Percentiles rank a stretch among this genome's conserved stretches.
These are phyloP conservation scores for Scaptomyza polygonia DNA, from an alignment of 2,888 invertebrate genomes.

Conservation along the genomic window DNA sequence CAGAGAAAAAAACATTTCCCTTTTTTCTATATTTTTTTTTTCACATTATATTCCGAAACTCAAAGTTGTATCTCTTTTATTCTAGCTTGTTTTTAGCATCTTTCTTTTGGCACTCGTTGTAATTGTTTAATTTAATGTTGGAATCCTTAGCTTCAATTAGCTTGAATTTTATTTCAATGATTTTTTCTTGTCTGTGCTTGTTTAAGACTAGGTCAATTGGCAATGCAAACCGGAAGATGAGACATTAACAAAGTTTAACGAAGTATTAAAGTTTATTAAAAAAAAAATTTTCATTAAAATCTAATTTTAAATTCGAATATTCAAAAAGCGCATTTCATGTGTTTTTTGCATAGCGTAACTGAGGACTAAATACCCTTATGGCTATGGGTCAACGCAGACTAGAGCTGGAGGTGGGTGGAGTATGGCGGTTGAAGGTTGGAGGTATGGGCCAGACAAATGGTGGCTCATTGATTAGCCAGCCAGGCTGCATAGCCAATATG, in stretches of 20 bases:
- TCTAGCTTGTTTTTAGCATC: constrained; percentile 2
- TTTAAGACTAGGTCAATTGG: background rate
- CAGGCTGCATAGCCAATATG: constrained; percentile 29
- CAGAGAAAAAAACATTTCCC: background rate
- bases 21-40: constrained; percentile 24
- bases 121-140: constrained; percentile 16
- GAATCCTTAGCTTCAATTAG: constrained; percentile 13
- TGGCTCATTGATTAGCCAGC: constrained; percentile 59
- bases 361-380: background rate
- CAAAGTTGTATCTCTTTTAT: background rate
- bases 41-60: constrained; percentile 3
- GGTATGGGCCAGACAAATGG: constrained; percentile 43
- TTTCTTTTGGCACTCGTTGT: constrained; percentile 2
- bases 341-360: too few species aligned
- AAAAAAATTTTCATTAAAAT: constrained; percentile 16
- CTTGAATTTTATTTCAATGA: too few species aligned
- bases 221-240: background rate
- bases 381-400: constrained; percentile 3
- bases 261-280: background rate
- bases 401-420: background rate
- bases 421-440: background rate
- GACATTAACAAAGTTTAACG: background rate
- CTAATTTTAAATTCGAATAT: constrained; percentile 39
- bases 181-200: too few species aligned
- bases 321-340: constrained; percentile 20